These are phyloP conservation scores for Picathartes gymnocephalus DNA, from an alignment of 2,113 vertebrate species.

Conservation along the genomic window DNA sequence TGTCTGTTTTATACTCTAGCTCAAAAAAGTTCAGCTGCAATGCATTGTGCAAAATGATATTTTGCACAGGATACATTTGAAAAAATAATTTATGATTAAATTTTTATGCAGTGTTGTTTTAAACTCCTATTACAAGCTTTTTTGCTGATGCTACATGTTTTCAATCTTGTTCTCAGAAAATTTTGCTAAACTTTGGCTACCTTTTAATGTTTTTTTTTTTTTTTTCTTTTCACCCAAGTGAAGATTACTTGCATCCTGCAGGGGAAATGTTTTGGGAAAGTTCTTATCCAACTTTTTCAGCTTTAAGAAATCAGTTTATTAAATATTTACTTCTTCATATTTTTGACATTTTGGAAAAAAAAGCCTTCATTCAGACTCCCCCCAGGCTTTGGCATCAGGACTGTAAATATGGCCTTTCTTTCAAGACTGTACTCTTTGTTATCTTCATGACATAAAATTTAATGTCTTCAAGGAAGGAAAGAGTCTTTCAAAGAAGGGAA, in stretches of 20 bases:
- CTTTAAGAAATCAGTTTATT: not conserved
- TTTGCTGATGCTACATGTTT: conserved; percentile 15
- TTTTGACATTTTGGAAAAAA: not conserved
- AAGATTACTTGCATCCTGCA: not conserved
- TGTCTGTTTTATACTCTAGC: not conserved
- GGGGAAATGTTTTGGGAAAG: not conserved
- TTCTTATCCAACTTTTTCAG: not conserved
- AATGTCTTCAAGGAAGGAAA: not conserved
- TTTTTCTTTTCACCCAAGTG: not conserved
- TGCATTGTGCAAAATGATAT: conserved; percentile 1
- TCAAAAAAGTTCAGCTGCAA: conserved; percentile 24
- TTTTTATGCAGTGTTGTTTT: not conserved
- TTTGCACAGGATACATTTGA: not conserved
- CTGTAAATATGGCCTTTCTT: not conserved
- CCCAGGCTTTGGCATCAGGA: not conserved
- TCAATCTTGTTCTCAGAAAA: not conserved
- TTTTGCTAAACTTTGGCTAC: not conserved
- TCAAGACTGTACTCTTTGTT: not conserved
- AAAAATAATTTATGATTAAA: not conserved
- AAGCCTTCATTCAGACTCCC: not conserved
- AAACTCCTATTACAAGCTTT: not conserved
- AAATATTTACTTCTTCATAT: not conserved
- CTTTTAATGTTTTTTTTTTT: not conserved
- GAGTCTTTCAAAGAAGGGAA: not conserved
- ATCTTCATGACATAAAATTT: not conserved